These are phyloP conservation scores for Theocolax elegans DNA, from an alignment of 1,140 invertebrate genomes.

Conservation along the genomic window DNA sequence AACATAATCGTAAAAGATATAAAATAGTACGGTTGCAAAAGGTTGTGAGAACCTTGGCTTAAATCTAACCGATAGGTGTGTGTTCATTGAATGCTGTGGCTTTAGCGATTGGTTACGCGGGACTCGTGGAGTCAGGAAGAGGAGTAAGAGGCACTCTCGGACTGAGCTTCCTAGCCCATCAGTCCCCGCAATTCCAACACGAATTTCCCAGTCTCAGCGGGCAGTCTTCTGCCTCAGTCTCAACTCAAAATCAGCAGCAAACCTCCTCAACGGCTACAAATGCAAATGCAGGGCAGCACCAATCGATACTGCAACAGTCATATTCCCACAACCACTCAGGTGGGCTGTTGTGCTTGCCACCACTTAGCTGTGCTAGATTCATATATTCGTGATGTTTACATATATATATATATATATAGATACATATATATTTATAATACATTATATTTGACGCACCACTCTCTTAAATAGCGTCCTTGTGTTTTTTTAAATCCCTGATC, in stretches of 20 bases:
- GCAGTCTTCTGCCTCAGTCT: conserved; percentile 56
- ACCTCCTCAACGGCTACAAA: conserved; percentile 10
- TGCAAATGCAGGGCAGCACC: conserved; percentile 38
- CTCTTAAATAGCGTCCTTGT: conserved; percentile 18
- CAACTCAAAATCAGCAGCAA: conserved; percentile 49
- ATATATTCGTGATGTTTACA: conserved; percentile 19
- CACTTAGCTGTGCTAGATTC: conserved; percentile 32
- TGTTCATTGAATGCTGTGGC: conserved; percentile 50
- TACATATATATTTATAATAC: neutral
- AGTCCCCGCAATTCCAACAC: conserved; percentile 84
- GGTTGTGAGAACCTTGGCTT: neutral
- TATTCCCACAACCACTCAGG: conserved; percentile 61
- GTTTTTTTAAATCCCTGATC: conserved; percentile 11
- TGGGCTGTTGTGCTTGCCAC: conserved; percentile 55
- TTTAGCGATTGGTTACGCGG: conserved; percentile 59
- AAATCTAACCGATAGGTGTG: conserved; percentile 4
- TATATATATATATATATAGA: neutral
- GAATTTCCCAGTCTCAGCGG: conserved; percentile 83
- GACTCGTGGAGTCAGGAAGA: conserved; percentile 59
- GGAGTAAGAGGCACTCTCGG: conserved; percentile 57
- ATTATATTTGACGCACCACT: neutral
- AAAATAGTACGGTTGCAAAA: too few relatives aligned
- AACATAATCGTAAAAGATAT: too few relatives aligned
- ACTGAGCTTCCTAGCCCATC: conserved; percentile 74
- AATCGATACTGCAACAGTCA: conserved; percentile 56